These are phyloP conservation scores for Luperina testacea DNA, from an alignment of 2,888 invertebrate genomes.

Conservation along the genomic window DNA sequence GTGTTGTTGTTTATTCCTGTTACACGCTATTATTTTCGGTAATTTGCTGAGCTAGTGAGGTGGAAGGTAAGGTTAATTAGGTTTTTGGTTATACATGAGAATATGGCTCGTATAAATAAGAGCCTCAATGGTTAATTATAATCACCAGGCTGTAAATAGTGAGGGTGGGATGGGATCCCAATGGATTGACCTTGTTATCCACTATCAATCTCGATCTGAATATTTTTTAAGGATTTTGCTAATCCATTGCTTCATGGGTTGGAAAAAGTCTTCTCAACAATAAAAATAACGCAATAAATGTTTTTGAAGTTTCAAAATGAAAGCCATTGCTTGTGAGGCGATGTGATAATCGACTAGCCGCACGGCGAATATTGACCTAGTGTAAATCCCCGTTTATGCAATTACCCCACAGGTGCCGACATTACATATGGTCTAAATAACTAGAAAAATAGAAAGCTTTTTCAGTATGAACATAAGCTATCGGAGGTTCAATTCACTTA, in stretches of 20 bases:
- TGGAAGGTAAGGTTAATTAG: slow-evolving; percentile 25
- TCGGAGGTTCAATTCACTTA: not conserved
- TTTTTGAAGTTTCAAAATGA: too few relatives aligned
- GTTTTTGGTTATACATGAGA: not conserved
- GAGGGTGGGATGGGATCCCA: not conserved
- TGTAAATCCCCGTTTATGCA: too few relatives aligned
- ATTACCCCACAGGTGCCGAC: not conserved
- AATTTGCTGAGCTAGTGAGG: slow-evolving; percentile 31
- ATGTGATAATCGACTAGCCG: not conserved
- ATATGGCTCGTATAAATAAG: not conserved
- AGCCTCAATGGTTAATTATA: not conserved
- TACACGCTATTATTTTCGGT: slow-evolving; percentile 16
- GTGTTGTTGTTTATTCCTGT: slow-evolving; percentile 42
- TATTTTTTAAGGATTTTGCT: not conserved
- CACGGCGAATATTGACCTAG: not conserved
- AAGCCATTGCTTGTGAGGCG: not conserved
- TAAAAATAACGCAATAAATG: not conserved
- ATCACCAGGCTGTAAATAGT: not conserved
- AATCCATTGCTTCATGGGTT: not conserved
- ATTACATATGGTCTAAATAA: not conserved
- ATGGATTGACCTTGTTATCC: too few relatives aligned
- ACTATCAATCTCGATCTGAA: not conserved
- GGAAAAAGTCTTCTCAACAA: not conserved
- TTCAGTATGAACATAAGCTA: not conserved
- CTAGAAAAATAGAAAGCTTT: not conserved